phyloP scores from a whole-genome alignment of 2,113 vertebrate genomes.

The Garra rufa region DNA sequence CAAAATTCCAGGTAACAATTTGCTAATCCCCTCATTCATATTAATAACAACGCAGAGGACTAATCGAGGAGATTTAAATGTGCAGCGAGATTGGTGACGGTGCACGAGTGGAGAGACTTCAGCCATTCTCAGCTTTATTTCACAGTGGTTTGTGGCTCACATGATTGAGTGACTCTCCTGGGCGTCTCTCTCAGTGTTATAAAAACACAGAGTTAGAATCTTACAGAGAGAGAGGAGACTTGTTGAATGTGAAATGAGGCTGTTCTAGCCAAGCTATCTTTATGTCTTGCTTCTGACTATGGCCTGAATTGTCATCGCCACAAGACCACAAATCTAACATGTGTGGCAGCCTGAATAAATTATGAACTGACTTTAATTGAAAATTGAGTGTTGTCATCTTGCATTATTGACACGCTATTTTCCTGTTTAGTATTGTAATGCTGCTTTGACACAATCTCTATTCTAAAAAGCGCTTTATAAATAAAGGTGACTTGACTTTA shows the following conservation, averaged over 20 bases:
- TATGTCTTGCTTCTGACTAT: not conserved
- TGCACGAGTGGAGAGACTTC: not conserved
- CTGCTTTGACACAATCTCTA: no score
- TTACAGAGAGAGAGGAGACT: not conserved
- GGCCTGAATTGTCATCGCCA: not conserved
- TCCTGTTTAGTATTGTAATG: no score
- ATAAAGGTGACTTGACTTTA: no score
- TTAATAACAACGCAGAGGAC: conserved; percentile 15
- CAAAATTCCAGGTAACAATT: conserved; percentile 20
- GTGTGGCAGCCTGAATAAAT: no score
- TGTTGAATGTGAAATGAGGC: conserved; percentile 9
- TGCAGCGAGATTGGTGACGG: no score
- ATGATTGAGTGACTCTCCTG: not conserved
- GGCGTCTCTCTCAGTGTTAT: not conserved
- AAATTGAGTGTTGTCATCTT: no score
- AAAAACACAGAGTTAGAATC: conserved; percentile 4
- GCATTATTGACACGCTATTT: no score
- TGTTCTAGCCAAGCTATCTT: conserved; percentile 4
- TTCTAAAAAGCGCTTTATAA: no score
- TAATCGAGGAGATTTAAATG: conserved; percentile 17
- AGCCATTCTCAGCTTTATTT: not conserved
- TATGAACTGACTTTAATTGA: no score
- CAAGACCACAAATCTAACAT: no score
- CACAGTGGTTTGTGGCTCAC: not conserved
- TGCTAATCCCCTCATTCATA: conserved; percentile 44